phyloP scores from a whole-genome alignment of 2,888 invertebrate genomes.

The Saturnia japonica region DNA sequence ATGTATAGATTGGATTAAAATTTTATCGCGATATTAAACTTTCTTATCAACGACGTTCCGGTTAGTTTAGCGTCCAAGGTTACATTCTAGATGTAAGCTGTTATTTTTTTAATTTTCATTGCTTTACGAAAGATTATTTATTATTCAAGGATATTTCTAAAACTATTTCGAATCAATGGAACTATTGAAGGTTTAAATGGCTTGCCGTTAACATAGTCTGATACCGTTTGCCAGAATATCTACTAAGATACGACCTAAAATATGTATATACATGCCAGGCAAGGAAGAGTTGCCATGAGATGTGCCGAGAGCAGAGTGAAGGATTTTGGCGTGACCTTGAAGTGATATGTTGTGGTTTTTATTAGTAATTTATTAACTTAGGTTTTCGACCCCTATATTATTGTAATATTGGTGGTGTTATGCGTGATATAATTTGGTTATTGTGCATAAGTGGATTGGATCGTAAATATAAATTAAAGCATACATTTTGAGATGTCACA shows the following conservation, averaged over 20 bases:
- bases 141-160: neutral
- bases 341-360: too few species aligned
- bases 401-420: too few species aligned
- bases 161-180: neutral
- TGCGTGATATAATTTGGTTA: too few species aligned
- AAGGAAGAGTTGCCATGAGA: neutral
- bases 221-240: neutral
- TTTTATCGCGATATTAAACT: neutral
- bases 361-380: too few species aligned
- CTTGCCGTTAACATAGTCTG: neutral
- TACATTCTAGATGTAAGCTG: constrained; percentile 10
- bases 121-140: neutral
- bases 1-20: neutral
- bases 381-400: too few species aligned
- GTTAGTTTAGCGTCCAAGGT: neutral
- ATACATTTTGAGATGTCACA: too few species aligned
- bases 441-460: too few species aligned
- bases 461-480: too few species aligned
- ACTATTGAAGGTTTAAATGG: neutral
- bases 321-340: too few species aligned
- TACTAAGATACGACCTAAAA: neutral
- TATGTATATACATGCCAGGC: neutral
- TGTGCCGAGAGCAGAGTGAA: neutral
- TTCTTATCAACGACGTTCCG: constrained; percentile 3
- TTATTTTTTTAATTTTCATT: constrained; percentile 2